Base-by-base conservation (phyloP, 2,797 vertebrate species). In the Danionella dracula region DNA sequence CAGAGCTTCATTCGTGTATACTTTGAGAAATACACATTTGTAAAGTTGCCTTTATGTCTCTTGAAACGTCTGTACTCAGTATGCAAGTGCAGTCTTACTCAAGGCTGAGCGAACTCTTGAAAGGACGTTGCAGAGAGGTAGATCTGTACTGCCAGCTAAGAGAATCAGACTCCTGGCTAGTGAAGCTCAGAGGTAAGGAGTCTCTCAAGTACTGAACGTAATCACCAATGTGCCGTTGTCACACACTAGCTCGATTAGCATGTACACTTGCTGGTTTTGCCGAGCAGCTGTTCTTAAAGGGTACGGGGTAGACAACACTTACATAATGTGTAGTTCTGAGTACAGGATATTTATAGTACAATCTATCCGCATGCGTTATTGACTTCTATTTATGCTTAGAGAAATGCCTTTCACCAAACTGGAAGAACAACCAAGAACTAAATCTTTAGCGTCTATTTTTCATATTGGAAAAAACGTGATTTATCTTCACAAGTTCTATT, bases 381-480 rank as follows among this genome's bases (percentile, higher is more conserved):
- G 80, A 81, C 73, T 84, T 72, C 66, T 72, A 77, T 85, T 80
- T 83, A 70, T 69, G 76, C 76, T 78, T 61, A 78, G 46, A 66
- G 45, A 60, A 78, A 86, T 88, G 88, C 91, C 92, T 97, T 93
- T 95, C 94, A 94, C 93, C 94, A 93, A 87, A 88, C 90, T 90
- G 92, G 82, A 89, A n/a, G n/a, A n/a, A 84, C 86, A 77, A 79
- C 74, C 82, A 77, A 85, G 68, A 84, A 46, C 70, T 75, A 79
- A 78, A 16, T 38, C 71, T 59, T 34, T 12, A 54, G 20, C 71
- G 73, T 81, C 81, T 88, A 85, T 88, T 89, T 88, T 84, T 76
- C 75, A 71, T 82, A 80, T 78, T 73, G 76, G 81, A 82, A 81
- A 27, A 74, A 87, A 53, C 88, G 81, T 83, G 73, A 88, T 88